A percentile compares a stretch with the other conserved stretches of the same genome.
These are phyloP conservation scores for Nothocercus nigrocapillus DNA, from an alignment of 2,113 vertebrate genomes.

Conservation along the genomic window DNA sequence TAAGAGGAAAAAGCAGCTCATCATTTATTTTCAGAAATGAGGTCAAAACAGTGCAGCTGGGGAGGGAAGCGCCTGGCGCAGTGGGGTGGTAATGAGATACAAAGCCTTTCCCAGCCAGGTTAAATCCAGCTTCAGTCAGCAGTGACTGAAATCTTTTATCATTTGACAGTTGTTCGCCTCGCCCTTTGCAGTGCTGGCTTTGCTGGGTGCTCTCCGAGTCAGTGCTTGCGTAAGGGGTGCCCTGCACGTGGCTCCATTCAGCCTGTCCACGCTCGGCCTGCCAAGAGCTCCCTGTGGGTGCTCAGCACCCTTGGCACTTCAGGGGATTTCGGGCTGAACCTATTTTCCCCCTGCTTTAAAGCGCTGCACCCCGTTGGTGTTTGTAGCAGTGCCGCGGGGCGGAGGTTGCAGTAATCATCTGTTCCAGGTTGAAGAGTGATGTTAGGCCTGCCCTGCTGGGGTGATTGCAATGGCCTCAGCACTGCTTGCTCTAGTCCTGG, in stretches of 20 bases:
- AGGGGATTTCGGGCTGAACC: background rate
- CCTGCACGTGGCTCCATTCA: background rate
- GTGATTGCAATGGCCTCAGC: background rate
- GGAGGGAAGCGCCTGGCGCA: background rate
- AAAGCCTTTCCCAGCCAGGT: slow-evolving; percentile 26
- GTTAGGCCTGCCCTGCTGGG: background rate
- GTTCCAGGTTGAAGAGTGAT: background rate
- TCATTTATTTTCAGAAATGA: slow-evolving; percentile 55
- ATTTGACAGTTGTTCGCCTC: background rate
- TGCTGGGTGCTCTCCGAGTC: slow-evolving; percentile 24
- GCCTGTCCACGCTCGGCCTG: background rate
- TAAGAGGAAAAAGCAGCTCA: slow-evolving; percentile 23
- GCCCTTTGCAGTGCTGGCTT: background rate
- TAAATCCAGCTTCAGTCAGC: slow-evolving; percentile 42
- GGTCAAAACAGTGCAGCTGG: background rate
- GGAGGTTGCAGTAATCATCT: background rate
- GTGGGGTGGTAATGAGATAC: background rate
- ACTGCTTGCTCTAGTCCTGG: background rate
- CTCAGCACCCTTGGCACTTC: background rate
- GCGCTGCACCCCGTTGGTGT: background rate
- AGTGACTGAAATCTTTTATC: slow-evolving; percentile 27
- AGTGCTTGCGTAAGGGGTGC: background rate
- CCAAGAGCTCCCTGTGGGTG: background rate
- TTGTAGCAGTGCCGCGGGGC: background rate
- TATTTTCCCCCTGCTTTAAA: background rate